Evolutionary conservation across 2,113 vertebrate genomes (phyloP).

Genomic region (Pseudorhombus dupliciocellatus): DNA sequence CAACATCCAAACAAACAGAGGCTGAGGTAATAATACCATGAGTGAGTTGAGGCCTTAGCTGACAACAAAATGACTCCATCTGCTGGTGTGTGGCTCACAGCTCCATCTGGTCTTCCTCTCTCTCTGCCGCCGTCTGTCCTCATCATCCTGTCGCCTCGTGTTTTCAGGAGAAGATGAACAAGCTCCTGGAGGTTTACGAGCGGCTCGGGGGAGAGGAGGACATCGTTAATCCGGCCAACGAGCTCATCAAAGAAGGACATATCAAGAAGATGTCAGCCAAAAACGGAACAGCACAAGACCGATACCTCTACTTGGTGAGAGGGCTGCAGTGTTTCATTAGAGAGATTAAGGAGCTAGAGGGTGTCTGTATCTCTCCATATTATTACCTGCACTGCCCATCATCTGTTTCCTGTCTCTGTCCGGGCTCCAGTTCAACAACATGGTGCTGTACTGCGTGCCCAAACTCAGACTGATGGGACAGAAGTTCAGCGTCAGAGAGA

Average conservation of each 20-base stretch:
- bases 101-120: conserved; percentile 9
- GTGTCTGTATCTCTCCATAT: neutral
- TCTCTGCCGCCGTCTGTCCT: neutral
- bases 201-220: conserved; percentile 94
- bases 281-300: conserved; percentile 92
- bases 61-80: conserved; percentile 12
- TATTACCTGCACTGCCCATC: neutral
- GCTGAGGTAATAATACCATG: neutral
- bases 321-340: neutral
- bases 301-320: conserved; percentile 95
- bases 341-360: neutral
- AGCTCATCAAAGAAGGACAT: conserved; percentile 96
- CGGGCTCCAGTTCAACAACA: conserved; percentile 91
- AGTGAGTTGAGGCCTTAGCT: neutral
- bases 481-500: conserved; percentile 97
- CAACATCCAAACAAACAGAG: neutral
- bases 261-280: conserved; percentile 98
- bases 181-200: conserved; percentile 95
- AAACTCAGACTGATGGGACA: conserved; percentile 95
- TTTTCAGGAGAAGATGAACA: conserved; percentile 95
- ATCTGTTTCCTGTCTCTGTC: neutral
- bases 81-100: conserved; percentile 7
- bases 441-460: conserved; percentile 97
- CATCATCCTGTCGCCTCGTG: neutral
- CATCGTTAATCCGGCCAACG: conserved; percentile 97